Evolutionary conservation across 2,113 vertebrate species (phyloP).

Genomic region (Carassius auratus): DNA sequence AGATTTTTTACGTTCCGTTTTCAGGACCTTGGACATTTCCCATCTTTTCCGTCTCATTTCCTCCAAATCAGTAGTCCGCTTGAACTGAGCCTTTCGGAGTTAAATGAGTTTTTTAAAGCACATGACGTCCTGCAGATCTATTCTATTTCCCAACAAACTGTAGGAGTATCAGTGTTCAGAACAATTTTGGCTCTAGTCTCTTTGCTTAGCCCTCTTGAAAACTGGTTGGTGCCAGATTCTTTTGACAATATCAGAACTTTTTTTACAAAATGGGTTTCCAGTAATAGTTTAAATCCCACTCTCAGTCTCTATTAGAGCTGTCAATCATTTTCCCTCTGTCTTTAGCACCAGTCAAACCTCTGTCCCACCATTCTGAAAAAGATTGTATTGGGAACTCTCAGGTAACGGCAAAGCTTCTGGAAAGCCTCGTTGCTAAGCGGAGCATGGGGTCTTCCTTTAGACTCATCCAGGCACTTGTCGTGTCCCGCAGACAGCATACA

Average conservation of each 20-base stretch:
- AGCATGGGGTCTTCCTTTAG: conserved; percentile 80
- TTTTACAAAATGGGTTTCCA: conserved; percentile 18
- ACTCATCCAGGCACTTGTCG: conserved; percentile 81
- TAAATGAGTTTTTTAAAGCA: background rate
- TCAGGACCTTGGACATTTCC: background rate
- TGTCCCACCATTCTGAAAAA: conserved; percentile 82
- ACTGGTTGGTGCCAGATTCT: background rate
- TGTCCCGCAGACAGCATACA: conserved; percentile 76
- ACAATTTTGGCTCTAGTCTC: background rate
- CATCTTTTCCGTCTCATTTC: background rate
- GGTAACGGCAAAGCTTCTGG: conserved; percentile 76
- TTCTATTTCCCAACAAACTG: background rate
- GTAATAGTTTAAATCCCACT: conserved; percentile 7
- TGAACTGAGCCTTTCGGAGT: background rate
- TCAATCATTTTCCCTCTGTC: background rate
- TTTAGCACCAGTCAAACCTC: conserved; percentile 81
- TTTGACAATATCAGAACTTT: background rate
- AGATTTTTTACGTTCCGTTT: background rate
- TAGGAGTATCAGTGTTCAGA: background rate
- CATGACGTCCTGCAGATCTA: background rate
- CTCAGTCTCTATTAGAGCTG: conserved; percentile 9
- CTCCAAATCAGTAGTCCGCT: background rate
- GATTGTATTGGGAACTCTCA: conserved; percentile 75
- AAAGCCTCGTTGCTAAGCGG: conserved; percentile 71
- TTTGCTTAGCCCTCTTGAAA: background rate